Conservation (phyloP, 2,113 vertebrate genomes). For the Ictalurus punctatus region DNA sequence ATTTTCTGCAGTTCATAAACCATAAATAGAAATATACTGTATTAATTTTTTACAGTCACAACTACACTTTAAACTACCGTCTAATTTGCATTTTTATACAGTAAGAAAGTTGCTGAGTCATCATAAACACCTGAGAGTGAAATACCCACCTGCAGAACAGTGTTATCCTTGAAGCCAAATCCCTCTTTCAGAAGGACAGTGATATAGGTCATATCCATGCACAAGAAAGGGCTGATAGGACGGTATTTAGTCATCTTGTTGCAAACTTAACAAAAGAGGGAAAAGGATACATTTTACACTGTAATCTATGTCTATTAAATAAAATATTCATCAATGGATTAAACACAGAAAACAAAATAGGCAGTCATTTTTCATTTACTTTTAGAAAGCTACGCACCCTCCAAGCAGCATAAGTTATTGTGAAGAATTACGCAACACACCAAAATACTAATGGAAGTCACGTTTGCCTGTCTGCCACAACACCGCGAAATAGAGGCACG, state of each 20-base stretch:
- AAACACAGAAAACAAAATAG: background rate
- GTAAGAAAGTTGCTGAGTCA: background rate
- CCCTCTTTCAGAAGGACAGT: constrained; percentile 93
- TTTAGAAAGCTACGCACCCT: background rate
- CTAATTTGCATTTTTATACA: background rate
- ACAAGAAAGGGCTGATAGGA: constrained; percentile 89
- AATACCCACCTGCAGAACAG: constrained; percentile 82
- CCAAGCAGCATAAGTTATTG: background rate
- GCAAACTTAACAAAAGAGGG: constrained; percentile 78
- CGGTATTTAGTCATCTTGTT: constrained; percentile 89
- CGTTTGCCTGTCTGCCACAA: constrained; percentile 52
- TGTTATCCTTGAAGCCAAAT: constrained; percentile 91
- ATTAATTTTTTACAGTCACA: background rate
- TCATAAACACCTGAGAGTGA: background rate
- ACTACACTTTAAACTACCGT: background rate
- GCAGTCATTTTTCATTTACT: background rate
- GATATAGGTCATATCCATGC: constrained; percentile 98
- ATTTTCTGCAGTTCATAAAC: background rate
- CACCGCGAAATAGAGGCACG: constrained; percentile 57
- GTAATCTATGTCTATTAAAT: background rate
- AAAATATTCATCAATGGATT: background rate
- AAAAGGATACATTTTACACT: constrained; percentile 24
- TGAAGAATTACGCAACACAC: constrained; percentile 29
- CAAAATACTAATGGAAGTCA: constrained; percentile 18
- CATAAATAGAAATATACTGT: constrained; percentile 9